Evolutionary conservation across 2,113 vertebrate species (phyloP), one percentile per base, ranked within the genome.

Genomic region (Verasper variegatus): DNA sequence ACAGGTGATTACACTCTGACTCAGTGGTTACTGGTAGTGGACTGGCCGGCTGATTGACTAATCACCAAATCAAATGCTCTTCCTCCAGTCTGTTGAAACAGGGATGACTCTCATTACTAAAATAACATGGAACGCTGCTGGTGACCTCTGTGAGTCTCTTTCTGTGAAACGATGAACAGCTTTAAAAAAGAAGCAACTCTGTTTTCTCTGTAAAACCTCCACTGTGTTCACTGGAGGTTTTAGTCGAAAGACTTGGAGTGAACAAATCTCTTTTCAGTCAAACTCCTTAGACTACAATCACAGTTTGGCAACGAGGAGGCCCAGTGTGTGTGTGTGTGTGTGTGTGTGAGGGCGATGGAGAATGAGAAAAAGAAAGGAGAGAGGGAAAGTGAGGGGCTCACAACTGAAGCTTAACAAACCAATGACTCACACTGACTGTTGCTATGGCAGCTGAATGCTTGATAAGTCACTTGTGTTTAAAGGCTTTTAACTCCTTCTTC

Each of bases 1-100:
- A 10, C 17, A 27, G 52, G 54, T 56, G 57, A 67, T 77, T 62
- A 45, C 49, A 47, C 54, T 81, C 24, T 88, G 88, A 90, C 70
- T 89, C 86, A 85, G 45, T 61, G 66, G 58, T 81, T 87, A 78
- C 75, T 82, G 80, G 80, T 69, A 76, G 31, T 35, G 59, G 83
- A 76, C 76, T 20, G 57, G 20, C 49, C 57, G 24, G 17, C 47
- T 61, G 24, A 64, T 31, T 31, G 31, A 31, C 31, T 31, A 31
- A 8, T 63, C 73, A 85, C 73, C 37, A 59, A 68, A 79, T 72
- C 37, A 58, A n/a, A 24, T 45, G 26, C 18, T 52, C 62, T 77
- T 85, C 71, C 74, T 69, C 37, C n/a, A 12, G 31, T 72, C 62
- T 60, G 58, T 4, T 69, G 17, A 77, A 74, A 78, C 7, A 67